Conservation (phyloP, 2,797 vertebrate species). For the Hipposideros larvatus region DNA sequence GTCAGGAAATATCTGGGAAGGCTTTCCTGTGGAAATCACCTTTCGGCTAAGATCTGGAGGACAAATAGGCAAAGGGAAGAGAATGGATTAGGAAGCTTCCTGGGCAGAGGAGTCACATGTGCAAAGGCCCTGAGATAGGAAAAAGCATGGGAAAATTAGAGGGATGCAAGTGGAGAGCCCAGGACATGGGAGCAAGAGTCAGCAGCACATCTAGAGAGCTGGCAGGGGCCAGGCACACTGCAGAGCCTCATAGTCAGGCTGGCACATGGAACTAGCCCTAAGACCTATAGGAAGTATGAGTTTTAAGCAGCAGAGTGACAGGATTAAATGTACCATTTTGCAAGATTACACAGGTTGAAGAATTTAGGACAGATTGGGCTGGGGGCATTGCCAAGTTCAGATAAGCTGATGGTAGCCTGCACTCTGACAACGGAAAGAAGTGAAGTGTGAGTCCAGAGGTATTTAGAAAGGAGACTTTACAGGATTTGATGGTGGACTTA, state of each 20-base stretch:
- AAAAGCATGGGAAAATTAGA: background rate
- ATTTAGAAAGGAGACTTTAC: background rate
- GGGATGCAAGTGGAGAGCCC: background rate
- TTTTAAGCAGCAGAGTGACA: background rate
- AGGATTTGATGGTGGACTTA: background rate
- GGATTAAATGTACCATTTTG: background rate
- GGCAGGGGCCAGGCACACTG: no score
- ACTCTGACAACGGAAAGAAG: background rate
- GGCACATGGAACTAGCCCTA: background rate
- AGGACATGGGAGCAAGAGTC: background rate
- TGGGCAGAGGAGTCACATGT: background rate
- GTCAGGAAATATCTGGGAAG: background rate
- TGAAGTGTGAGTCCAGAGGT: background rate
- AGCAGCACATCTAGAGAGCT: background rate
- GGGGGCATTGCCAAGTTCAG: background rate
- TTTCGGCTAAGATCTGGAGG: background rate
- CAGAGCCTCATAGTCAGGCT: background rate
- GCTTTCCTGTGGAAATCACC: background rate
- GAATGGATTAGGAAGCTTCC: background rate
- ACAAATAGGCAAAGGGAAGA: background rate
- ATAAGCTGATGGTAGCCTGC: background rate
- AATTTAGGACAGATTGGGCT: background rate
- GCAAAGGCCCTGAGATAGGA: background rate
- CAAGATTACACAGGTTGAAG: background rate
- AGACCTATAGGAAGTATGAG: background rate